phyloP scores from a whole-genome alignment of 1,140 invertebrate genomes.

The Planococcus citri region DNA sequence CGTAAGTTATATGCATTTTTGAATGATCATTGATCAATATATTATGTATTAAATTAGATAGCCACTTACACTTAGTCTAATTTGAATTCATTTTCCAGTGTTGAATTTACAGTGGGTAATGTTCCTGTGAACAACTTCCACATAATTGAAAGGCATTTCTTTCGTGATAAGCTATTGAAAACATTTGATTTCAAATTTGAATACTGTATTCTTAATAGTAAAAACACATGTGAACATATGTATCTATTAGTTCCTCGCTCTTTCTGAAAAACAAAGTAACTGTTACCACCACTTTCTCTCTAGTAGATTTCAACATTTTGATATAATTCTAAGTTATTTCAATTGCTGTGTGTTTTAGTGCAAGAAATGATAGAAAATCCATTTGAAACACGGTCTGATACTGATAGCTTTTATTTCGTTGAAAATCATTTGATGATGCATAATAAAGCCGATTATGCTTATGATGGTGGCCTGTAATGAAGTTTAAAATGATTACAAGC shows the following conservation, averaged over 20 bases:
- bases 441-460: conserved; percentile 96
- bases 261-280: conserved; percentile 76
- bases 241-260: conserved; percentile 93
- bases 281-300: conserved; percentile 22
- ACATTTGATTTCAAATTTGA: conserved; percentile 99
- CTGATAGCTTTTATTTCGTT: conserved; percentile 95
- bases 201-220: conserved; percentile 95
- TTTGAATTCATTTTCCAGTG: conserved; percentile 43
- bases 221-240: conserved; percentile 97
- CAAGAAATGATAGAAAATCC: conserved; percentile 92
- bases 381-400: conserved; percentile 93
- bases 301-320: no score
- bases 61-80: conserved; percentile 22
- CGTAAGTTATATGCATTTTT: no score
- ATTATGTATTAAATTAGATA: conserved; percentile 17
- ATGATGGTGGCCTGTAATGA: conserved; percentile 46
- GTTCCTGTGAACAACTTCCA: conserved; percentile 87
- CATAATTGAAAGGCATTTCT: conserved; percentile 98
- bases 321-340: neutral
- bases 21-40: conserved; percentile 12
- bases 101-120: conserved; percentile 91
- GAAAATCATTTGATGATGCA: conserved; percentile 96
- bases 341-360: conserved; percentile 48
- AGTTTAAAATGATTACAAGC: neutral
- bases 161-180: conserved; percentile 83